Percentiles rank a stretch among this genome's conserved stretches.
These are phyloP conservation scores for Pelodiscus sinensis DNA, from an alignment of 2,113 vertebrate species.

Conservation along the genomic window DNA sequence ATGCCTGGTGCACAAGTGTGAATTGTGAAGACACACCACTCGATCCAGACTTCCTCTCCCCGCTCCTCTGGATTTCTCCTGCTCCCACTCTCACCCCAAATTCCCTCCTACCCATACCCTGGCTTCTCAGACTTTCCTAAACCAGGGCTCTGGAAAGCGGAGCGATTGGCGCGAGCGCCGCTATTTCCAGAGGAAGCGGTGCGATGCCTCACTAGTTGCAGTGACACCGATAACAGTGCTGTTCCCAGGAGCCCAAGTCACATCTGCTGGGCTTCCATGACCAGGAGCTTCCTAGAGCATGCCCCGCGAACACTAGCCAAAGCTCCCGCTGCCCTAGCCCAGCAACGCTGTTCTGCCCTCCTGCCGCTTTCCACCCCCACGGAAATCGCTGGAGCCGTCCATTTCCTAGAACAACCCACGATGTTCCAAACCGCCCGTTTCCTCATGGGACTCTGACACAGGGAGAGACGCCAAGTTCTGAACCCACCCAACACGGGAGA, in stretches of 20 bases:
- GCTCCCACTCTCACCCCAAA: background rate
- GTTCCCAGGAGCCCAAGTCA: background rate
- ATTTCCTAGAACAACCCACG: background rate
- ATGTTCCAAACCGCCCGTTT: background rate
- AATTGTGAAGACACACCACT: background rate
- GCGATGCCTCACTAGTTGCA: background rate
- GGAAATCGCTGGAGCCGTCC: background rate
- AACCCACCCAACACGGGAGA: background rate
- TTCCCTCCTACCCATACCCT: background rate
- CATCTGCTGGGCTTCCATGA: background rate
- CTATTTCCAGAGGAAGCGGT: background rate
- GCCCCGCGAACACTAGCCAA: background rate
- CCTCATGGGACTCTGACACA: fast-evolving
- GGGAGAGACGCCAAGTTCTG: background rate
- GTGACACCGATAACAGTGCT: fast-evolving
- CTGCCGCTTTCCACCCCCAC: background rate
- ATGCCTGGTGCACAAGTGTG: background rate
- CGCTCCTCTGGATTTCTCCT: background rate
- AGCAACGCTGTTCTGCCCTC: background rate
- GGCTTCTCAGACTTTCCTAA: background rate
- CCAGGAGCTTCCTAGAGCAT: fast-evolving
- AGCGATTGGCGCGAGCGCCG: fast-evolving
- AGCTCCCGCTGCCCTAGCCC: background rate
- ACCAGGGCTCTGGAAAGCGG: background rate
- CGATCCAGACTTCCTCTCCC: background rate